phyloP scores from a whole-genome alignment of 2,888 invertebrate species.

The Acleris laterana region DNA sequence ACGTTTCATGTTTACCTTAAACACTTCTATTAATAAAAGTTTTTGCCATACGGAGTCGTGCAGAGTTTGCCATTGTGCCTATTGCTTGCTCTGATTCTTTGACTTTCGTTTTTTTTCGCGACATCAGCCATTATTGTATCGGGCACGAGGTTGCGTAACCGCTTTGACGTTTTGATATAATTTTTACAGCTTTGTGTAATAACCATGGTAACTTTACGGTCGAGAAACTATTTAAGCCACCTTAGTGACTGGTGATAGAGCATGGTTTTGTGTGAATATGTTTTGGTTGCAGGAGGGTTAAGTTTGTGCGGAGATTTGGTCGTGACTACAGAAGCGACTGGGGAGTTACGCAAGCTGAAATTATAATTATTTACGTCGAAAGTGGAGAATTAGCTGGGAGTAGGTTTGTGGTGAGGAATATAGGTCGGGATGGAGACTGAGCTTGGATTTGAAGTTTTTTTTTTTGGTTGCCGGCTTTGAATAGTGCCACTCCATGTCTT shows the following conservation, averaged over 20 bases:
- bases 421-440: constrained; percentile 39
- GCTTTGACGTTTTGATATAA: constrained; percentile 81
- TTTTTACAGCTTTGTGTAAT: constrained; percentile 75
- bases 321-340: constrained; percentile 80
- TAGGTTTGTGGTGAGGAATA: constrained; percentile 24
- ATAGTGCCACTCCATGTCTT: too few relatives aligned
- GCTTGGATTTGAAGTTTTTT: too few relatives aligned
- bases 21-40: not conserved
- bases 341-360: constrained; percentile 71
- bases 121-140: constrained; percentile 79
- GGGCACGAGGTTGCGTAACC: constrained; percentile 81
- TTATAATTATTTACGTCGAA: constrained; percentile 79
- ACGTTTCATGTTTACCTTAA: constrained; percentile 28
- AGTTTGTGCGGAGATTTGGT: constrained; percentile 60
- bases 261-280: constrained; percentile 36
- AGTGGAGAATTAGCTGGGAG: constrained; percentile 72
- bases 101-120: constrained; percentile 82
- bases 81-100: constrained; percentile 77
- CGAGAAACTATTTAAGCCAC: constrained; percentile 29
- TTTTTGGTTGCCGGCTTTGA: too few relatives aligned
- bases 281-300: constrained; percentile 44
- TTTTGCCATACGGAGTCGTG: constrained; percentile 53
- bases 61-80: constrained; percentile 72
- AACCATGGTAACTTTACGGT: constrained; percentile 45
- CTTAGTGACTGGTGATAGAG: constrained; percentile 43